Conservation (phyloP, 2,888 invertebrate genomes). For the Acrobasis repandana region DNA sequence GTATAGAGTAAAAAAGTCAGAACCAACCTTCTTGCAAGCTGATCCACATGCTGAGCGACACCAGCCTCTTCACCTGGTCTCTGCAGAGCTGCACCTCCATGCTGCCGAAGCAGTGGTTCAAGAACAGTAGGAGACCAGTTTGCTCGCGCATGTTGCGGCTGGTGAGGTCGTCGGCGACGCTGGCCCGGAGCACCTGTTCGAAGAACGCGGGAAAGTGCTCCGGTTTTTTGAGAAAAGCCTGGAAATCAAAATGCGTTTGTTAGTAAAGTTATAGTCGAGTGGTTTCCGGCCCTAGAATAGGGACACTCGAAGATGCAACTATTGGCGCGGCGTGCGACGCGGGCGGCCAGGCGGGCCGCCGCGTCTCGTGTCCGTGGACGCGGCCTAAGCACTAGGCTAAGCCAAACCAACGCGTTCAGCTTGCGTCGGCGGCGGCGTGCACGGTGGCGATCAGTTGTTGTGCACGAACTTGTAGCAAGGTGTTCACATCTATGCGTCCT, state of each 20-base stretch:
- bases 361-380: too few species aligned
- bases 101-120: conserved; percentile 98
- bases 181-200: conserved; percentile 89
- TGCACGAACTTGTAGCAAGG: too few species aligned
- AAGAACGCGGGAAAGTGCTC: conserved; percentile 92
- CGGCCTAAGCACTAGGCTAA: too few species aligned
- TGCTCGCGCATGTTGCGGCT: conserved; percentile 86
- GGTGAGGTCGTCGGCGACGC: conserved; percentile 84
- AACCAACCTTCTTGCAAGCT: conserved; percentile 90
- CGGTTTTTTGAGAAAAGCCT: conserved; percentile 90
- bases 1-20: not conserved
- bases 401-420: too few species aligned
- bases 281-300: too few species aligned
- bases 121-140: conserved; percentile 93
- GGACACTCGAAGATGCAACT: too few species aligned
- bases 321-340: too few species aligned
- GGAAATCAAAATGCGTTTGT: conserved; percentile 34
- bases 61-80: conserved; percentile 94
- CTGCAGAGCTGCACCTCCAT: conserved; percentile 97
- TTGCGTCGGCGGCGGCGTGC: too few species aligned
- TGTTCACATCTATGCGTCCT: too few species aligned
- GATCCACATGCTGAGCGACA: conserved; percentile 97
- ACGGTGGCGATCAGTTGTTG: too few species aligned
- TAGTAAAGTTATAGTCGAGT: not conserved
- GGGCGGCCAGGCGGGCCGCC: too few species aligned